Base-by-base conservation (phyloP, 2,888 invertebrate genomes). In the Ceraclea dissimilis region DNA sequence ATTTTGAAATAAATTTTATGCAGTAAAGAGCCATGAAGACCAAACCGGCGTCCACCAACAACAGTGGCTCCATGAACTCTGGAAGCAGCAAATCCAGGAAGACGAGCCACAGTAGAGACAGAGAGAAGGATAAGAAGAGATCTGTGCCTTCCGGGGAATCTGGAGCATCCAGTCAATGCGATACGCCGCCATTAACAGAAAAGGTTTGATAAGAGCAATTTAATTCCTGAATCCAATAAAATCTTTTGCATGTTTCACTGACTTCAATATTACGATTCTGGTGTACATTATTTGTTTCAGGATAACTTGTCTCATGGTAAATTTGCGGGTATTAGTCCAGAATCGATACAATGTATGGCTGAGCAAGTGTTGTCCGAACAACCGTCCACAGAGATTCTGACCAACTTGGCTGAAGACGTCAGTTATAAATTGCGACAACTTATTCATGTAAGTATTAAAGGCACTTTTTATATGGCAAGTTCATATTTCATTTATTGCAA, bases 401-500 rank as follows among this genome's bases (percentile, higher is more conserved):
- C 71, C 0, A 72, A 73, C 56, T 68, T 79, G 8, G 78, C 79
- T 34, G 78, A 78, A 62, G 79, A 79, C 70, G 70, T 76, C 60
- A 77, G 76, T 60, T 79, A 77, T 60, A 79, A 78, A 64, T 66
- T 78, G 1, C 68, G 77, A 16, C 78, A 79, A 63, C 69, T 74
- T 48, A 75, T 79, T 52, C 72, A 71, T 69, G 79, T 79, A 64
- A 70, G 74, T 69, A n/a, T n/a, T n/a, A n/a, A n/a, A n/a, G n/a
- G n/a, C n/a, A n/a, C n/a, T n/a, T n/a, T n/a, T n/a, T 52, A 39
- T 44, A n/a, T 44, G 10, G 8, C n/a, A n/a, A n/a, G n/a, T n/a
- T n/a, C n/a, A n/a, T n/a, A 26, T 26, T 4, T 26, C 26, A 26
- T 26, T n/a, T n/a, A 26, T 6, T 26, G 26, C 5, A 26, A 26